Evolutionary conservation across 2,888 invertebrate genomes (phyloP).

Genomic region (Ypsolopha scabrella): DNA sequence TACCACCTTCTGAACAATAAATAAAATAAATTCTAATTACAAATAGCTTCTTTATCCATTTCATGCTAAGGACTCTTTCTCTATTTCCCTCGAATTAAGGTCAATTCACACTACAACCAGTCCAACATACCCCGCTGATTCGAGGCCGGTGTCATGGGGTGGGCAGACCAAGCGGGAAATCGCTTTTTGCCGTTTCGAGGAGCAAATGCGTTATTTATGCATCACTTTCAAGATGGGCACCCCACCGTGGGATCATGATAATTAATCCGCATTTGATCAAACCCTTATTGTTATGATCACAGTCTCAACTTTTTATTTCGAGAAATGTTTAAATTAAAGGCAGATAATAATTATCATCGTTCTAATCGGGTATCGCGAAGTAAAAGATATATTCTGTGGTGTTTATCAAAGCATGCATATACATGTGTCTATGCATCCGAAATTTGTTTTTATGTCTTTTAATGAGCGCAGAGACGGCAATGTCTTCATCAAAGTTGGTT

Average conservation of each 20-base stretch:
- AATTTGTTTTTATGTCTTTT: constrained; percentile 28
- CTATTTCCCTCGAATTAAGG: background rate
- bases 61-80: too few species aligned
- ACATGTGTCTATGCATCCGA: constrained; percentile 26
- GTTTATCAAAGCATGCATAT: constrained; percentile 25
- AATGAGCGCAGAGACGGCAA: constrained; percentile 30
- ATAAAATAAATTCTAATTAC: too few species aligned
- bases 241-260: constrained; percentile 46
- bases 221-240: constrained; percentile 38
- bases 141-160: constrained; percentile 32
- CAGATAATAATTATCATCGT: constrained; percentile 3
- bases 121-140: constrained; percentile 33
- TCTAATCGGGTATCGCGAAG: constrained; percentile 5
- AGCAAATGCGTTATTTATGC: constrained; percentile 52
- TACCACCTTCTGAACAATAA: too few species aligned
- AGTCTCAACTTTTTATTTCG: constrained; percentile 19
- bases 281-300: constrained; percentile 36
- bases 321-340: background rate
- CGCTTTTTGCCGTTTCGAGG: constrained; percentile 45
- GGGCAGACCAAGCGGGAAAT: constrained; percentile 34
- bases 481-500: constrained; percentile 38
- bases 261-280: constrained; percentile 54
- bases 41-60: too few species aligned
- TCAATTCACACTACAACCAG: background rate
- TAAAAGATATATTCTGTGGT: background rate